Conservation (phyloP, 2,113 vertebrate genomes). For the Acanthisitta chloris region DNA sequence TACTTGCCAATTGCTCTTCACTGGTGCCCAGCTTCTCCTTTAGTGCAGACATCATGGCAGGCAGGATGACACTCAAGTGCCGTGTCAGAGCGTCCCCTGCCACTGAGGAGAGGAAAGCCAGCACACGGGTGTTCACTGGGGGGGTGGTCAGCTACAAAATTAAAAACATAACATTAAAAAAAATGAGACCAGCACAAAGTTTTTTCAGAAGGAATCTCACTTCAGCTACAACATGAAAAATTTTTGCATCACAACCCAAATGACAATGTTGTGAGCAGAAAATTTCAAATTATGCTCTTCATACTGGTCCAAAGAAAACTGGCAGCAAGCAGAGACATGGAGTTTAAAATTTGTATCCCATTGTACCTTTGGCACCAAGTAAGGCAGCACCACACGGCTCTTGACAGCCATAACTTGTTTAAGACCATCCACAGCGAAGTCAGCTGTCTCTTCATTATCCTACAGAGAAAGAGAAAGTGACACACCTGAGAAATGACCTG, state of each 20-base stretch:
- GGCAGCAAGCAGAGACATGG: not conserved
- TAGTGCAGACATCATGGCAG: slow-evolving; percentile 91
- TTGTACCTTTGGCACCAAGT: slow-evolving; percentile 93
- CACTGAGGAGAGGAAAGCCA: slow-evolving; percentile 95
- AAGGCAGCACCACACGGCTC: slow-evolving; percentile 96
- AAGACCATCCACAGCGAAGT: slow-evolving; percentile 94
- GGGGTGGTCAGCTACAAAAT: slow-evolving; percentile 83
- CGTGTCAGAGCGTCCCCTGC: slow-evolving; percentile 94
- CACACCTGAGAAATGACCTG: not conserved
- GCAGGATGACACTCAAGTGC: slow-evolving; percentile 92
- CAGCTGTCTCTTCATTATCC: slow-evolving; percentile 87
- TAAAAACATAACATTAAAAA: not conserved
- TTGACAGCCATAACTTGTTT: slow-evolving; percentile 99
- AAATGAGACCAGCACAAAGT: not conserved
- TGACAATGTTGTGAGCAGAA: not conserved
- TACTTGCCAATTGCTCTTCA: slow-evolving; percentile 84
- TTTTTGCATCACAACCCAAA: not conserved
- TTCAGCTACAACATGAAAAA: not conserved
- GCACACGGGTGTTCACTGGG: slow-evolving; percentile 92
- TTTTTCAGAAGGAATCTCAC: not conserved
- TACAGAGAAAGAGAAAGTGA: slow-evolving; percentile 33
- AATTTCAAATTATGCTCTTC: not conserved
- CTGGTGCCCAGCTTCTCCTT: slow-evolving; percentile 89
- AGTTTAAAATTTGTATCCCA: not conserved
- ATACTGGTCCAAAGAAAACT: not conserved